Evolutionary conservation across 2,888 invertebrate species (phyloP).

Genomic region (Scaptomyza polygonia): DNA sequence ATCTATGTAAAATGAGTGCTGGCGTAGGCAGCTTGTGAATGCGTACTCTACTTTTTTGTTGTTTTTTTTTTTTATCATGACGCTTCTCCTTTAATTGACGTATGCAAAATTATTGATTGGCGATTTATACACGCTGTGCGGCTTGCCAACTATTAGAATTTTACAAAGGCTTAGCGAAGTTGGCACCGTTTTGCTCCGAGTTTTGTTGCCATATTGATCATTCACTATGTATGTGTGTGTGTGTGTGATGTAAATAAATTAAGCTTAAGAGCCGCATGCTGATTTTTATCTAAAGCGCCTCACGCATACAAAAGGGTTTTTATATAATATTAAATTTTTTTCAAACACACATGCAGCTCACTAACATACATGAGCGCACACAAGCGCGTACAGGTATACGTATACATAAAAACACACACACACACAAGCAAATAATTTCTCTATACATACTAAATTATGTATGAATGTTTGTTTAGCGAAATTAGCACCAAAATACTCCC

Average conservation of each 20-base stretch:
- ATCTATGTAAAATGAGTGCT: slow-evolving; percentile 5
- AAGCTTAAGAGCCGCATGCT: slow-evolving; percentile 42
- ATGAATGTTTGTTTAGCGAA: slow-evolving; percentile 47
- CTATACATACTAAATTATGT: slow-evolving; percentile 46
- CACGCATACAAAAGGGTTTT: slow-evolving; percentile 60
- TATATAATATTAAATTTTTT: slow-evolving; percentile 79
- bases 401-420: slow-evolving; percentile 41
- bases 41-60: slow-evolving; percentile 12
- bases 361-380: slow-evolving; percentile 27
- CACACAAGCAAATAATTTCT: slow-evolving; percentile 36
- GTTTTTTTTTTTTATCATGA: slow-evolving; percentile 9
- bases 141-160: slow-evolving; percentile 51
- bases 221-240: too few species aligned
- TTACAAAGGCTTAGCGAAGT: slow-evolving; percentile 35
- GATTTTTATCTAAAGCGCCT: slow-evolving; percentile 48
- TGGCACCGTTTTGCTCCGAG: slow-evolving; percentile 31
- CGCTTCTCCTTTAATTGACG: slow-evolving; percentile 42
- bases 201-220: slow-evolving; percentile 53
- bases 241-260: slow-evolving; percentile 30
- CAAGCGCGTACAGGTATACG: slow-evolving; percentile 41
- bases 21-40: slow-evolving; percentile 8
- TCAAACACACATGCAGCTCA: slow-evolving; percentile 45
- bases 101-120: slow-evolving; percentile 53
- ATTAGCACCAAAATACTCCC: slow-evolving; percentile 49
- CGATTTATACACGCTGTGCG: slow-evolving; percentile 18